A percentile compares a stretch with the other conserved stretches of the same genome.
phyloP scores from a whole-genome alignment of 2,797 vertebrate species.

The Anomalospiza imberbis region DNA sequence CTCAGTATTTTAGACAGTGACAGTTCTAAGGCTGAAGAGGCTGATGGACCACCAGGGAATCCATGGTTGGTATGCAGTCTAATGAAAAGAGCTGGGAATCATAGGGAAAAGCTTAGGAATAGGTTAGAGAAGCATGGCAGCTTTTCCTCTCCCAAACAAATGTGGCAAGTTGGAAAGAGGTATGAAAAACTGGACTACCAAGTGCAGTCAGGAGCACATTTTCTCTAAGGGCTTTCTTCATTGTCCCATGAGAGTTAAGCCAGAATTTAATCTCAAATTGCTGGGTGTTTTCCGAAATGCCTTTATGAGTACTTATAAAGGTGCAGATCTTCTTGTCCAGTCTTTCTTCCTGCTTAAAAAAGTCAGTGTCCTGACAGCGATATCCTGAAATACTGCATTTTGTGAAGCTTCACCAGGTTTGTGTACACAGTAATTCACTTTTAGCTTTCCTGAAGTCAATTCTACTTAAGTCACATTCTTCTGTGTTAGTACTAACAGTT shows the following conservation, averaged over 20 bases:
- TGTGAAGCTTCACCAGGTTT: background rate
- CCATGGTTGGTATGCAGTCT: rapidly evolving
- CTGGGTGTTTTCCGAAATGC: background rate
- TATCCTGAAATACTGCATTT: background rate
- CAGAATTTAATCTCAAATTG: background rate
- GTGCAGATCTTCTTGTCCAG: background rate
- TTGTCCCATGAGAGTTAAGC: background rate
- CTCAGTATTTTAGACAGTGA: background rate
- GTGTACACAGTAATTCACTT: background rate
- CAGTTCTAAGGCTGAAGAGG: background rate
- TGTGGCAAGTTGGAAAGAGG: background rate
- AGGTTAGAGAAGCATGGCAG: background rate
- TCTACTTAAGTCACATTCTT: background rate
- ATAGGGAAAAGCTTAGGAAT: background rate
- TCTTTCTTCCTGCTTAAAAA: background rate
- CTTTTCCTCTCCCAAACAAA: background rate
- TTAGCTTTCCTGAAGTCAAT: background rate
- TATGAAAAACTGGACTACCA: background rate
- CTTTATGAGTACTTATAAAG: background rate
- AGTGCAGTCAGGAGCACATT: background rate
- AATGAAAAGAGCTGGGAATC: background rate
- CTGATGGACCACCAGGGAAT: background rate
- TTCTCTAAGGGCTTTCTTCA: background rate
- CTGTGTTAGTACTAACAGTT: background rate
- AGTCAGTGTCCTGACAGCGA: background rate